These are phyloP conservation scores for Chromoteleia sp. DNA, from an alignment of 2,888 invertebrate genomes.

Conservation along the genomic window DNA sequence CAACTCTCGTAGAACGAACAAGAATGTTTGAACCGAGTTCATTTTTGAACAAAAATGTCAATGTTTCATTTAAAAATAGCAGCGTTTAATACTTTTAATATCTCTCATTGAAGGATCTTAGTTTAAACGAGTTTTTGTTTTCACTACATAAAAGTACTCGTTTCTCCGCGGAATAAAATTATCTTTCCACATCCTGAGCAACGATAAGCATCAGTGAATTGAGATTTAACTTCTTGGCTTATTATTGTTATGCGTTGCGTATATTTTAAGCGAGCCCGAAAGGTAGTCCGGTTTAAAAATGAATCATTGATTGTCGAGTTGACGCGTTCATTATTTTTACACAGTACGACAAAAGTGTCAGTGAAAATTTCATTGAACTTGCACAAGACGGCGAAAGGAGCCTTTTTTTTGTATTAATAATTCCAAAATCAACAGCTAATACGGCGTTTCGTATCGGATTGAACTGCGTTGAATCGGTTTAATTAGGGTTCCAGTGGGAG, in stretches of 20 bases:
- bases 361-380: too few relatives aligned
- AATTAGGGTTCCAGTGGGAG: constrained; percentile 37
- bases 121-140: constrained; percentile 10
- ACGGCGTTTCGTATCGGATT: constrained; percentile 1
- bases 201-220: not conserved
- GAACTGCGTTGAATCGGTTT: constrained; percentile 29
- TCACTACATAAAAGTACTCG: constrained; percentile 11
- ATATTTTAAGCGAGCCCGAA: not conserved
- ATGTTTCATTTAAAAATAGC: not conserved
- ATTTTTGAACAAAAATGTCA: not conserved
- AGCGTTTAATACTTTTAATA: constrained; percentile 1
- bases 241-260: not conserved
- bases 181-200: constrained; percentile 4
- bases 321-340: too few relatives aligned
- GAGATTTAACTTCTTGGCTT: constrained; percentile 3
- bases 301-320: not conserved
- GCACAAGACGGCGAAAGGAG: too few relatives aligned
- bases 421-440: not conserved
- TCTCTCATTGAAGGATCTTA: constrained; percentile 1
- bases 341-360: too few relatives aligned
- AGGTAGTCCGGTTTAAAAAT: not conserved
- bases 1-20: too few relatives aligned
- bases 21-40: too few relatives aligned
- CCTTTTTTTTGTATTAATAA: too few relatives aligned
- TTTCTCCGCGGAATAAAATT: constrained; percentile 4